These are phyloP conservation scores for Nestor notabilis DNA, from an alignment of 2,113 vertebrate genomes.

Conservation along the genomic window DNA sequence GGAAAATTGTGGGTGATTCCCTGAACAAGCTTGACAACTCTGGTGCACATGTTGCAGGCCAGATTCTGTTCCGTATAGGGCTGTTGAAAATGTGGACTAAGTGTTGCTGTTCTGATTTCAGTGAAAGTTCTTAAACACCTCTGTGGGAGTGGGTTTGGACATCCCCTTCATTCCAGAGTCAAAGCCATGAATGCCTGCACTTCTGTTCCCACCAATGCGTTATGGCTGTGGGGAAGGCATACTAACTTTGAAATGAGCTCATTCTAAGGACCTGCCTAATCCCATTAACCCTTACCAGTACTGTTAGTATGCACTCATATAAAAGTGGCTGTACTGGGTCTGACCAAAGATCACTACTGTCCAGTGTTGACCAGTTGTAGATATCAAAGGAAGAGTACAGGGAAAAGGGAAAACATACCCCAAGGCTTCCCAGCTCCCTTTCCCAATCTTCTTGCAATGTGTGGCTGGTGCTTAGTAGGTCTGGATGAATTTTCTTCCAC, in stretches of 20 bases:
- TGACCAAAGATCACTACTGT: neutral
- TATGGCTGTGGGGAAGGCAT: neutral
- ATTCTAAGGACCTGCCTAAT: neutral
- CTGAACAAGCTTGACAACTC: neutral
- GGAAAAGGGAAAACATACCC: neutral
- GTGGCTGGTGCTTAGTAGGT: neutral
- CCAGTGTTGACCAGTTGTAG: neutral
- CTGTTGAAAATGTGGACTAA: neutral
- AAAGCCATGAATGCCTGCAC: neutral
- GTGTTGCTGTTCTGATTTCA: neutral
- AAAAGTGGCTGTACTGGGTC: neutral
- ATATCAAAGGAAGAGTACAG: neutral
- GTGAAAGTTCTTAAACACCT: neutral
- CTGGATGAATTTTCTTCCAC: neutral
- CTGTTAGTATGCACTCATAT: neutral
- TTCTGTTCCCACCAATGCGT: neutral
- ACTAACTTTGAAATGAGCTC: neutral
- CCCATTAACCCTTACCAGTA: neutral
- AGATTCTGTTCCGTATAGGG: neutral
- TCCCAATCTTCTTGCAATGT: neutral
- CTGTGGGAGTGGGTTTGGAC: neutral
- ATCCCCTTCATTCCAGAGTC: neutral
- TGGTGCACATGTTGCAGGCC: neutral
- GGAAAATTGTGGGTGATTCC: neutral
- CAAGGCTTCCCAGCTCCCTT: neutral